These are phyloP conservation scores for Mimumesa dahlbomi DNA, from an alignment of 2,888 invertebrate species.

Conservation along the genomic window DNA sequence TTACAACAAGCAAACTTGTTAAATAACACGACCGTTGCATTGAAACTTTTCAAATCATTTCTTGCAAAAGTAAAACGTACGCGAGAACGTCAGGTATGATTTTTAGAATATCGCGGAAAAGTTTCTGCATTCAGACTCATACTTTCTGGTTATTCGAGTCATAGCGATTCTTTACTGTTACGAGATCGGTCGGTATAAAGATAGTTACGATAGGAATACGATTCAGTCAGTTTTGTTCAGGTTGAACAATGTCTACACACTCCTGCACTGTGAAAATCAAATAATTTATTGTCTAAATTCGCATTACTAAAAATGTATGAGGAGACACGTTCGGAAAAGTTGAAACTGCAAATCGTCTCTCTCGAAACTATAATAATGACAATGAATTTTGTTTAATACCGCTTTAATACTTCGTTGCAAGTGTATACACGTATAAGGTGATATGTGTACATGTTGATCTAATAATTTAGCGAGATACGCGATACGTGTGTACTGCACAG, in stretches of 20 bases:
- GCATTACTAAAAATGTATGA: not conserved
- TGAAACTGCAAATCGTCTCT: not conserved
- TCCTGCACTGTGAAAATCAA: slow-evolving; percentile 6
- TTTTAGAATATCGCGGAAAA: not conserved
- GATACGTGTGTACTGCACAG: no score
- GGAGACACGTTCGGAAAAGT: slow-evolving; percentile 2
- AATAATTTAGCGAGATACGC: no score
- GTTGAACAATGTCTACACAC: not conserved
- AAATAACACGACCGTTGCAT: no score
- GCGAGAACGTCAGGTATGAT: no score
- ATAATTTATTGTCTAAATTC: slow-evolving; percentile 21
- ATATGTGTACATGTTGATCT: no score
- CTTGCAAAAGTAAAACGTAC: no score
- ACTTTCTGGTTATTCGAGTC: slow-evolving; percentile 9
- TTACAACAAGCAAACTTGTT: no score
- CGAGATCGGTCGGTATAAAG: slow-evolving; percentile 2
- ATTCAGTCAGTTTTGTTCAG: slow-evolving; percentile 6
- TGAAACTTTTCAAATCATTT: no score
- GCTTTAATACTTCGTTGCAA: no score
- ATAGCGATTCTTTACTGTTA: slow-evolving; percentile 12
- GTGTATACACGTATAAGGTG: no score
- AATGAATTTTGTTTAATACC: no score
- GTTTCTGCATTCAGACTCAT: not conserved
- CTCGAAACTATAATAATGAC: slow-evolving; percentile 17
- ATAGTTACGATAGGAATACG: slow-evolving; percentile 9